phyloP scores from a whole-genome alignment of 2,797 vertebrate species.

The Siniperca scherzeri region DNA sequence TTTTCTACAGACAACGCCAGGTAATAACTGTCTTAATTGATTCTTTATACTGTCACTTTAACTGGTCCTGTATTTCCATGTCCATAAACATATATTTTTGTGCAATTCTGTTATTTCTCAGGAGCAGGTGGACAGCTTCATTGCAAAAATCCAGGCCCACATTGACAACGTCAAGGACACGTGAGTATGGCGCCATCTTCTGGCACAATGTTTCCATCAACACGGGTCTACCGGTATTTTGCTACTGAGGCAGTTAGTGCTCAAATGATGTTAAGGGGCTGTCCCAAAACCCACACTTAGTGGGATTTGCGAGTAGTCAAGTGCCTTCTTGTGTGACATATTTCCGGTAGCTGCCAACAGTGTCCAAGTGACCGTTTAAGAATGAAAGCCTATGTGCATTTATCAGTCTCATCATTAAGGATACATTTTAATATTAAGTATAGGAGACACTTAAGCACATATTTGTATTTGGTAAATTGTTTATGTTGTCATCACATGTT shows the following conservation, averaged over 20 bases:
- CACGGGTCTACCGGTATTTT: background rate
- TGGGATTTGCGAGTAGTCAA: background rate
- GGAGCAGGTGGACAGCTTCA: constrained; percentile 88
- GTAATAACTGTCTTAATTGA: constrained; percentile 70
- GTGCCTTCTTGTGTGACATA: background rate
- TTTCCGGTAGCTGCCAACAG: background rate
- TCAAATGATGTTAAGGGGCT: background rate
- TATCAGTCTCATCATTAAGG: too few species aligned
- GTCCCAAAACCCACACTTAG: background rate
- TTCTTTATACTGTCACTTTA: background rate
- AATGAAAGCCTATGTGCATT: too few species aligned
- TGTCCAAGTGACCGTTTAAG: background rate
- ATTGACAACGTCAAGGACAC: constrained; percentile 89
- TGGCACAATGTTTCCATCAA: constrained; percentile 32
- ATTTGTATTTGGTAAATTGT: too few species aligned
- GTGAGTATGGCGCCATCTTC: constrained; percentile 86
- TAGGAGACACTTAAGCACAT: too few species aligned
- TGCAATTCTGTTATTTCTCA: constrained; percentile 63
- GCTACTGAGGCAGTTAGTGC: background rate
- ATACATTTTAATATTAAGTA: too few species aligned
- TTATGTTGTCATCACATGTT: background rate
- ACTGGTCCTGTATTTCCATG: background rate
- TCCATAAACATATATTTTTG: constrained; percentile 3
- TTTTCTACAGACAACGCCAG: constrained; percentile 92
- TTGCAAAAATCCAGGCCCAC: constrained; percentile 85